These are phyloP conservation scores for Aphodius sticticus DNA, from an alignment of 2,888 invertebrate species.

Conservation along the genomic window DNA sequence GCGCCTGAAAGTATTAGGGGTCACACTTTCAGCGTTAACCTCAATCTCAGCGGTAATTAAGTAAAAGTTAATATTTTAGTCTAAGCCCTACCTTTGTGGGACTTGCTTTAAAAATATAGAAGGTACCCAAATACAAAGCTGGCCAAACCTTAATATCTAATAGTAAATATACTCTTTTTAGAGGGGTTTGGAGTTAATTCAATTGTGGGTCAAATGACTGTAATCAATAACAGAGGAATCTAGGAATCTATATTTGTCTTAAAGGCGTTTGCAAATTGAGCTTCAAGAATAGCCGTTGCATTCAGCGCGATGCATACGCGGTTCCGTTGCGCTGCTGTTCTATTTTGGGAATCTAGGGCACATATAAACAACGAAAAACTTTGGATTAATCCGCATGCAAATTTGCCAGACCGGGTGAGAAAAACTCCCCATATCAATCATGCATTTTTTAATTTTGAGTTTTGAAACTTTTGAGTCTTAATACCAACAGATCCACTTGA, in stretches of 20 bases:
- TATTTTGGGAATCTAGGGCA: neutral
- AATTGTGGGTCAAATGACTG: neutral
- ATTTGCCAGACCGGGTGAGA: neutral
- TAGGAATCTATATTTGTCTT: neutral
- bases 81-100: neutral
- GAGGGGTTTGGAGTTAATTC: neutral
- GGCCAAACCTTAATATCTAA: neutral
- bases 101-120: neutral
- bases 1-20: neutral
- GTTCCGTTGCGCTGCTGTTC: neutral
- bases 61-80: neutral
- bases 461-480: neutral
- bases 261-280: neutral
- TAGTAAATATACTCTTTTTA: too few species aligned
- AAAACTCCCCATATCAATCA: neutral
- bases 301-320: neutral
- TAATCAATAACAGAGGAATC: neutral
- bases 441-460: neutral
- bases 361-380: constrained; percentile 4
- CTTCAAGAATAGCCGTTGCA: neutral
- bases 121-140: neutral
- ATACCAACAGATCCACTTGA: too few species aligned
- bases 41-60: neutral
- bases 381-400: neutral
- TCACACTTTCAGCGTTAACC: neutral